Conservation (phyloP, 2,888 invertebrate species). For the Parnassius glacialis region DNA sequence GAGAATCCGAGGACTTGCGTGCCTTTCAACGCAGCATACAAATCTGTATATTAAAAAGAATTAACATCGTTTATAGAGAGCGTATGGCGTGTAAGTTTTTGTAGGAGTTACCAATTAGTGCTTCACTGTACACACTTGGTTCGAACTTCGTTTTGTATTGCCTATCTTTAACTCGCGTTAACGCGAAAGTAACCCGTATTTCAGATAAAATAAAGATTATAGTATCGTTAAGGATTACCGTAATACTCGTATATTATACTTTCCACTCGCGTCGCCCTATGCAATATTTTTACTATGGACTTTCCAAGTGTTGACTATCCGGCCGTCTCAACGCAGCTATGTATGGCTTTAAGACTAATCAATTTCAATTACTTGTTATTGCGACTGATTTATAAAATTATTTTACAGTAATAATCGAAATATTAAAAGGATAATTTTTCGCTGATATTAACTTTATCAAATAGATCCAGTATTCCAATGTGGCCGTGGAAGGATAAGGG, state of each 20-base stretch:
- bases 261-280: conserved; percentile 1
- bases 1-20: conserved; percentile 40
- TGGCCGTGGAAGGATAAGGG: too few species aligned
- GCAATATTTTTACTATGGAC: conserved; percentile 19
- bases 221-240: not conserved
- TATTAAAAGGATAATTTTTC: conserved; percentile 5
- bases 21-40: conserved; percentile 59
- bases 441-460: not conserved
- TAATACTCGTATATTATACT: conserved; percentile 14
- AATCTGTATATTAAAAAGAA: conserved; percentile 72
- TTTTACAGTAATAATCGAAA: conserved; percentile 18
- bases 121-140: conserved; percentile 13
- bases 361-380: conserved; percentile 23
- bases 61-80: conserved; percentile 54
- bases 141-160: conserved; percentile 7
- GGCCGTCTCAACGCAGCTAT: conserved; percentile 12
- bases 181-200: conserved; percentile 13
- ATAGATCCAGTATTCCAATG: too few species aligned
- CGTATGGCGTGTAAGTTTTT: conserved; percentile 46
- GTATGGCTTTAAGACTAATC: conserved; percentile 20
- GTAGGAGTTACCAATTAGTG: conserved; percentile 55
- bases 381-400: conserved; percentile 15
- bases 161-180: not conserved
- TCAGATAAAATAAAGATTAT: not conserved
- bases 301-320: conserved; percentile 18